A percentile compares a stretch with the other conserved stretches of the same genome.
phyloP scores from a whole-genome alignment of 1,140 invertebrate genomes.

The Eumaeus atala region DNA sequence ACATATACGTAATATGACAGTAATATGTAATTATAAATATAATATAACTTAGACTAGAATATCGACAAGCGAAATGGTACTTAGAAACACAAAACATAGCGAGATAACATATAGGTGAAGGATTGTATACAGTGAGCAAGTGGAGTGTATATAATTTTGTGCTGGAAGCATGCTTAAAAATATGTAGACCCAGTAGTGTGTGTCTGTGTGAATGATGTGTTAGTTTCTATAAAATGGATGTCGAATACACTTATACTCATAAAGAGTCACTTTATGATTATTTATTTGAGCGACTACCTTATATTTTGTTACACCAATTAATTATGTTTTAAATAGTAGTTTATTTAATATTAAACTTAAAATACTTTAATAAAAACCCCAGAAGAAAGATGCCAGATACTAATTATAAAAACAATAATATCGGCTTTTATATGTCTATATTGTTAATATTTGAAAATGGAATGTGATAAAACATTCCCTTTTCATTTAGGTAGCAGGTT shows the following conservation, averaged over 20 bases:
- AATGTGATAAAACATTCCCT: too few relatives aligned
- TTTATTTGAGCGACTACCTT: background rate
- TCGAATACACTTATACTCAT: conserved; percentile 3
- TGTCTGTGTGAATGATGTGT: conserved; percentile 31
- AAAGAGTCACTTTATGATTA: background rate
- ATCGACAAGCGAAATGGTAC: conserved; percentile 1
- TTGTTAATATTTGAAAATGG: too few relatives aligned
- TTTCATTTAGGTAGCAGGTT: too few relatives aligned
- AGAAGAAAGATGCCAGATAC: background rate
- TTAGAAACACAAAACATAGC: conserved; percentile 13
- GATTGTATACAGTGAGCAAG: conserved; percentile 20
- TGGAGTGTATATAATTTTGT: conserved; percentile 26
- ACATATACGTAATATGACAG: conserved; percentile 8
- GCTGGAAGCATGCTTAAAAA: conserved; percentile 37
- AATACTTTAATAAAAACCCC: background rate
- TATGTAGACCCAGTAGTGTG: conserved; percentile 55
- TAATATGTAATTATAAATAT: background rate
- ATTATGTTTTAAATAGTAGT: too few relatives aligned
- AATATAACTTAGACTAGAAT: conserved; percentile 3
- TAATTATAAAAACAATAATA: too few relatives aligned
- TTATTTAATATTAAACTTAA: conserved; percentile 1
- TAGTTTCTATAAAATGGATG: conserved; percentile 18
- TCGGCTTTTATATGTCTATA: too few relatives aligned
- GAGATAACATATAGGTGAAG: conserved; percentile 16
- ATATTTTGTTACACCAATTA: too few relatives aligned